Conservation (phyloP, 2,888 invertebrate genomes). For the Hololepta plana region DNA sequence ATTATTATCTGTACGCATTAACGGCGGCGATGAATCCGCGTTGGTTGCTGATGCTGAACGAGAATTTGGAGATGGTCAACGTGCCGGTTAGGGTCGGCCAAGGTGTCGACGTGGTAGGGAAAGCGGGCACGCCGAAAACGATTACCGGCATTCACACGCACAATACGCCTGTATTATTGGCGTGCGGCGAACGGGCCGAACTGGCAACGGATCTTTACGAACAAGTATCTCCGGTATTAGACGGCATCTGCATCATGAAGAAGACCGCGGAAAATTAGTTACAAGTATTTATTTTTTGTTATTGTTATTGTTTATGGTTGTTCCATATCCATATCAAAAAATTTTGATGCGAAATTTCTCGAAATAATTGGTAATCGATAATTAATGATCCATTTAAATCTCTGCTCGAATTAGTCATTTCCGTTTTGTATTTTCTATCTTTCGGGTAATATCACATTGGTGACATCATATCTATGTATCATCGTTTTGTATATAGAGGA, state of each 20-base stretch:
- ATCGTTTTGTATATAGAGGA: too few species aligned
- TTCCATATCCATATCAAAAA: too few species aligned
- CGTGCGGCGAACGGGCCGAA: slow-evolving; percentile 93
- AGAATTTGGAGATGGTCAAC: slow-evolving; percentile 75
- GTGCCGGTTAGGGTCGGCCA: slow-evolving; percentile 82
- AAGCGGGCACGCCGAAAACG: slow-evolving; percentile 97
- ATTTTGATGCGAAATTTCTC: too few species aligned
- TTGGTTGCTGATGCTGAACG: slow-evolving; percentile 93
- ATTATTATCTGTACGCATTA: slow-evolving; percentile 84
- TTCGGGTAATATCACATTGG: too few species aligned
- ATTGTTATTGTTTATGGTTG: too few species aligned
- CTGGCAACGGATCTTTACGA: slow-evolving; percentile 92
- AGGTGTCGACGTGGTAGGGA: slow-evolving; percentile 97
- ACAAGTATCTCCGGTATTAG: slow-evolving; percentile 84
- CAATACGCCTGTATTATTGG: slow-evolving; percentile 90
- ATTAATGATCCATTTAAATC: too few species aligned
- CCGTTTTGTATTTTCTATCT: too few species aligned
- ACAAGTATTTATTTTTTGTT: too few species aligned
- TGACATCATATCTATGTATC: too few species aligned
- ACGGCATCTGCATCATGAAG: slow-evolving; percentile 93
- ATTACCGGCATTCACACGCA: slow-evolving; percentile 99
- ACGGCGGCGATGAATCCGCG: slow-evolving; percentile 96
- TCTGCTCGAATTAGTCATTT: too few species aligned
- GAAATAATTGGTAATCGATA: too few species aligned
- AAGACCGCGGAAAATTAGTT: too few species aligned